Evolutionary conservation across 2,797 vertebrate genomes (phyloP).

Genomic region (Vespertilio murinus): DNA sequence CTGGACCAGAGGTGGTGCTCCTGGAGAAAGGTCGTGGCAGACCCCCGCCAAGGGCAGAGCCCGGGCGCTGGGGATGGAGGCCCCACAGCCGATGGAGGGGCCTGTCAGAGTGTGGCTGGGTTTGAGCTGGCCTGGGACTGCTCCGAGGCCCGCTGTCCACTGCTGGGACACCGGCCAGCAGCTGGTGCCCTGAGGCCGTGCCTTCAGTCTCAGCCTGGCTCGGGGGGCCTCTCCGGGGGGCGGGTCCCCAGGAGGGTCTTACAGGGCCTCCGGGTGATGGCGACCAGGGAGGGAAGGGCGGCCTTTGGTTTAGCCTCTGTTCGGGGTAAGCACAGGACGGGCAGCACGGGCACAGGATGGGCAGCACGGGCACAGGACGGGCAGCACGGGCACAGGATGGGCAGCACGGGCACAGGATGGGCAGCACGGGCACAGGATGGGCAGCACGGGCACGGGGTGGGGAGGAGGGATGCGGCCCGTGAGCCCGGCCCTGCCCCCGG

Average conservation of each 20-base stretch:
- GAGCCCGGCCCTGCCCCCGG: background rate
- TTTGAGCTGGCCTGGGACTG: background rate
- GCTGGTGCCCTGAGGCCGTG: fast-evolving
- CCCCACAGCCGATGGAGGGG: background rate
- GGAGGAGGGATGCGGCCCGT: background rate
- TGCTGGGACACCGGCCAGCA: background rate
- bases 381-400: background rate
- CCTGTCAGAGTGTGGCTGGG: background rate
- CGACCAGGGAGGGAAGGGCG: fast-evolving
- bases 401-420: too few relatives aligned
- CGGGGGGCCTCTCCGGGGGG: fast-evolving
- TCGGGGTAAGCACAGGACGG: too few relatives aligned
- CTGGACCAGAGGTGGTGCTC: background rate
- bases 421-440: background rate
- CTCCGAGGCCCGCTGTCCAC: background rate
- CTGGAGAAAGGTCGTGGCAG: background rate
- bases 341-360: background rate
- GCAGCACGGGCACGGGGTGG: too few relatives aligned
- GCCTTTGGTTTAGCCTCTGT: background rate
- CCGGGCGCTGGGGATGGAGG: fast-evolving
- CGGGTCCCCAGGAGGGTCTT: fast-evolving
- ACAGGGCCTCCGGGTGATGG: fast-evolving
- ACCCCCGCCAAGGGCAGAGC: fast-evolving
- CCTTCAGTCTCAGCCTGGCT: too few relatives aligned
- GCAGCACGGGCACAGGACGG: too few relatives aligned